phyloP scores from a whole-genome alignment of 1,140 invertebrate genomes.

The Metopolophium dirhodum region DNA sequence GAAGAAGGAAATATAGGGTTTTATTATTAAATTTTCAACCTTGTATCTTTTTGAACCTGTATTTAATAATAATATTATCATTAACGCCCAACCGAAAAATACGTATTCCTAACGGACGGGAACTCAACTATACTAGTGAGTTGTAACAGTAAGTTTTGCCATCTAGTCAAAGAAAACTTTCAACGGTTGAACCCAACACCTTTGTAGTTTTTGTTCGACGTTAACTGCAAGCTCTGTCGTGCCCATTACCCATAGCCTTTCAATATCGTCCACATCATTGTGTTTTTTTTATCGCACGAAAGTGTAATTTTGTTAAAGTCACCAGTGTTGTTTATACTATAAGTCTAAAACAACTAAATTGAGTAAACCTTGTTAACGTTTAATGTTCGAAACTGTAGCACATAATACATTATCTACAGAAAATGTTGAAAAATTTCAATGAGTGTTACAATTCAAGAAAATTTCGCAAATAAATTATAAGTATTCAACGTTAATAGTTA shows the following conservation, averaged over 20 bases:
- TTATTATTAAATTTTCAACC: neutral
- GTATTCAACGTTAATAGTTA: neutral
- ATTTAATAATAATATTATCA: no score
- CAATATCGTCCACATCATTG: neutral
- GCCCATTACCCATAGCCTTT: neutral
- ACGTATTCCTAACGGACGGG: neutral
- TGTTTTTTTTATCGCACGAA: neutral
- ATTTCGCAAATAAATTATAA: neutral
- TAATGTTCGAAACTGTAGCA: neutral
- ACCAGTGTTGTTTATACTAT: neutral
- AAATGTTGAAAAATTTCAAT: neutral
- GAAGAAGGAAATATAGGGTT: neutral
- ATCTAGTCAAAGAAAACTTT: constrained; percentile 3
- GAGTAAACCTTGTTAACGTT: neutral
- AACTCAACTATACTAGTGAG: neutral
- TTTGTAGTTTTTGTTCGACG: neutral
- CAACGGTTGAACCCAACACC: neutral
- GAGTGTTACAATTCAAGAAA: neutral
- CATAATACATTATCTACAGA: no score
- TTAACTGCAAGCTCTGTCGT: neutral
- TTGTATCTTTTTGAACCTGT: no score
- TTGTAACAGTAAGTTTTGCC: neutral
- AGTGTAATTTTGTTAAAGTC: neutral
- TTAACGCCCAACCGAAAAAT: neutral
- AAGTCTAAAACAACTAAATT: neutral